phyloP scores from a whole-genome alignment of 1,140 invertebrate genomes.

The Pygmarrhopalites habei region DNA sequence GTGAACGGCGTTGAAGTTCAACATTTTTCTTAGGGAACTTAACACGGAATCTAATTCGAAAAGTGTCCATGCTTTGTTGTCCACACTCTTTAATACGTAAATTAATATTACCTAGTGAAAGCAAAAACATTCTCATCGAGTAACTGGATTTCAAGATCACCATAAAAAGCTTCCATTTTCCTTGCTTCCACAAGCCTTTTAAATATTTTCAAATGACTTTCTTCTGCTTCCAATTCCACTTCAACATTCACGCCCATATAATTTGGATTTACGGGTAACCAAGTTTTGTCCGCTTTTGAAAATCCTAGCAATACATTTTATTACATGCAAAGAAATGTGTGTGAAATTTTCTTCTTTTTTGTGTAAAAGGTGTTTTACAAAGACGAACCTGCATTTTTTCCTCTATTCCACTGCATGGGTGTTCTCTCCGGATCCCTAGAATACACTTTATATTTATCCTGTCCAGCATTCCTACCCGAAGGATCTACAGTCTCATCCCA shows the following conservation, averaged over 20 bases:
- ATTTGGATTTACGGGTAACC: constrained; percentile 57
- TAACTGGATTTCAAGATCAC: constrained; percentile 5
- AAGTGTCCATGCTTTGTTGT: too few relatives aligned
- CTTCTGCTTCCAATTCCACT: constrained; percentile 42
- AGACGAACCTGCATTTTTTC: constrained; percentile 32
- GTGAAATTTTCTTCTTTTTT: too few relatives aligned
- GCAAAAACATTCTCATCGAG: constrained; percentile 5
- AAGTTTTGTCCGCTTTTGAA: constrained; percentile 52
- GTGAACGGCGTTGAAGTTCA: too few relatives aligned
- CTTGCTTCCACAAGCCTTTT: constrained; percentile 43
- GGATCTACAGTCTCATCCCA: constrained; percentile 43
- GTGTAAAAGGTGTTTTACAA: neutral
- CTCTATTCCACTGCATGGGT: constrained; percentile 46
- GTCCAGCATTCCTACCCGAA: constrained; percentile 46
- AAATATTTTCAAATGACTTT: constrained; percentile 39
- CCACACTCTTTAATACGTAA: too few relatives aligned
- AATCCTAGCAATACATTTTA: constrained; percentile 47
- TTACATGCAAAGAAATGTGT: neutral
- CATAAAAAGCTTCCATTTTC: neutral
- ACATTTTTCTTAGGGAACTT: too few relatives aligned
- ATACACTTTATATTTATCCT: constrained; percentile 46
- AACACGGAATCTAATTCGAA: too few relatives aligned
- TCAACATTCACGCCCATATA: constrained; percentile 50
- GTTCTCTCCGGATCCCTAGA: constrained; percentile 52
- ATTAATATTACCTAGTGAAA: constrained; percentile 6